phyloP scores from a whole-genome alignment of 2,113 vertebrate species.

The Salvelinus alpinus region DNA sequence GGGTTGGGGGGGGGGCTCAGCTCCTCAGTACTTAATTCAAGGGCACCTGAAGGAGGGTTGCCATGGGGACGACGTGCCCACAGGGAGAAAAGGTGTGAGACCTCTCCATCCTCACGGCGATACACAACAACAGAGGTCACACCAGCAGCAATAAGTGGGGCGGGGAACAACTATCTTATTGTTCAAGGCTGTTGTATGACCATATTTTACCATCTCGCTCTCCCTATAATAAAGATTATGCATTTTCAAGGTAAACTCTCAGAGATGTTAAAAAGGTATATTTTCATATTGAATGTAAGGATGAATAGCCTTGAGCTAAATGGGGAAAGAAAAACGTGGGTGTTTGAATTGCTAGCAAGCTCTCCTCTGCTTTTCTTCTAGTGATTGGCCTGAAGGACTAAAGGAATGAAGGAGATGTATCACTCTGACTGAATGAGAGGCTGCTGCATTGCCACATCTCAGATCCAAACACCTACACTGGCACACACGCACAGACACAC shows the following conservation, averaged over 20 bases:
- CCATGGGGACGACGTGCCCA: conserved; percentile 34
- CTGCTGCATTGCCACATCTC: neutral
- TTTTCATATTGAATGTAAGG: neutral
- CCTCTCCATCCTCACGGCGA: neutral
- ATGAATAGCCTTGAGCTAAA: neutral
- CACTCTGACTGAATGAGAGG: neutral
- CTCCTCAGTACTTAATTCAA: conserved; percentile 38
- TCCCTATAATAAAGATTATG: too few species aligned
- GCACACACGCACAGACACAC: neutral
- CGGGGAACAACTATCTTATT: neutral
- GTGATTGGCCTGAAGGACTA: neutral
- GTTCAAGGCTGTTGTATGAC: too few species aligned
- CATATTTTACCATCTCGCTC: too few species aligned
- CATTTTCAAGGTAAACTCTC: too few species aligned
- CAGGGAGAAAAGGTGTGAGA: neutral
- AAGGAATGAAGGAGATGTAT: too few species aligned
- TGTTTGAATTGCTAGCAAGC: neutral
- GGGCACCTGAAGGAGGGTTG: conserved; percentile 26
- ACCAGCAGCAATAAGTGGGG: neutral
- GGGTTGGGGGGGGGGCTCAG: too few species aligned
- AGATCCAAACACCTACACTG: neutral
- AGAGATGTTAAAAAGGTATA: too few species aligned
- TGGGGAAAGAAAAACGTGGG: neutral
- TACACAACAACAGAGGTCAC: neutral
- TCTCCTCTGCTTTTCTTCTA: neutral